Conservation (phyloP, 2,888 invertebrate species). For the Magallana nippona region DNA sequence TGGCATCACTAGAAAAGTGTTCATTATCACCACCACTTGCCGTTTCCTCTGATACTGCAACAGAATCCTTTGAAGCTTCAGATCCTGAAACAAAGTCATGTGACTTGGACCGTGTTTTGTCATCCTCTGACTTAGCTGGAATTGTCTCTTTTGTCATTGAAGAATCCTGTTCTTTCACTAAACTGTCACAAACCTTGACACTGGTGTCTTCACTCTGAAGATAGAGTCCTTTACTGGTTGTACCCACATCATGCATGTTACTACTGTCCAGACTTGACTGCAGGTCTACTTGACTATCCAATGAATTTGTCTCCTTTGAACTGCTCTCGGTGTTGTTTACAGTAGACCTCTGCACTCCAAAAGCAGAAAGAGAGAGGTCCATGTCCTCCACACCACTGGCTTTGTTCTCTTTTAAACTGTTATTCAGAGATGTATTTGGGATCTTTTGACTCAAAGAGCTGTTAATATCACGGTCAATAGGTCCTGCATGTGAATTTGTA, state of each 20-base stretch:
- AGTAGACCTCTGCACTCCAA: not conserved
- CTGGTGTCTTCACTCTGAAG: not conserved
- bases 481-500: not conserved
- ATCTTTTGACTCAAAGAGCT: not conserved
- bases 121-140: too few species aligned
- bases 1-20: not conserved
- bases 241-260: not conserved
- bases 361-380: not conserved
- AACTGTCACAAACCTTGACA: not conserved
- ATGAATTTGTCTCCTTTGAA: not conserved
- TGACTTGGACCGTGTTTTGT: too few species aligned
- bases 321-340: not conserved
- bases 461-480: not conserved
- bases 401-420: not conserved
- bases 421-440: not conserved
- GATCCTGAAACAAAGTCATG: not conserved
- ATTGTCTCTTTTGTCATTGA: too few species aligned
- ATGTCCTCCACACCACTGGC: not conserved
- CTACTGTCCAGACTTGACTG: not conserved
- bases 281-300: not conserved
- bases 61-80: not conserved
- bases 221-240: not conserved
- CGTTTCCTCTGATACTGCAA: constrained; percentile 19
- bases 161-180: not conserved
- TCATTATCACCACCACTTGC: not conserved